Evolutionary conservation across 1,140 invertebrate genomes (phyloP), one percentile per base, ranked within the genome.

Genomic region (Drosophila baimaii): DNA sequence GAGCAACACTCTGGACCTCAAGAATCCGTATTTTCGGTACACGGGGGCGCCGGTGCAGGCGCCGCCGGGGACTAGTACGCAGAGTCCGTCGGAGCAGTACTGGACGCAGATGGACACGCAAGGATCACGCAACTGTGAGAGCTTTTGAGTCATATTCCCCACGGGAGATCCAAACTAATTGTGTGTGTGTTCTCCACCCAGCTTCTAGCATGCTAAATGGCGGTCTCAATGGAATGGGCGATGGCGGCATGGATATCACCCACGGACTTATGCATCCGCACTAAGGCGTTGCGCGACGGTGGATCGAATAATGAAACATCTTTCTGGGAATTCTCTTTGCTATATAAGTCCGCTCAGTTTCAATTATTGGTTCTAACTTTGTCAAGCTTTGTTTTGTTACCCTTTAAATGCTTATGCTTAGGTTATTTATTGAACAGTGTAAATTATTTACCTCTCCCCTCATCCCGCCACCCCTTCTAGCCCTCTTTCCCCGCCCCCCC

Each of bases 21-120:
- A 99, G 93, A 99, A 99, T 94, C 99, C 99, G 9, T 99, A 99
- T 94, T 99, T 99, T 93, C 94, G 96, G 92, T 98, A 98, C 83
- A 97, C 97, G 6, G 97, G 97, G 31, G 96, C 97, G 41, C 95
- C 96, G 2, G 96, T 96, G 1, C 95, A 96, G 63, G 96, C 97
- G 7, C 98, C 97, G 6, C 98, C 98, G 6, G 98, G 98, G 25
- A 95, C 96, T 47, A 97, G 96, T 83, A 96, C 95, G 66, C 95
- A 96, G 44, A 98, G 98, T 10, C 98, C 98, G 0, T 98, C 97
- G 90, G 98, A 99, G 93, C 94, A 95, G 39, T 98, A 98, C 89
- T 98, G 97, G 97, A 95, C 95, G 58, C 96, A 96, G 61, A 92
- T 98, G 44, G 97, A 98, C 92, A 94, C 95, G 6, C 96, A 92